Base-by-base conservation (phyloP, 2,888 invertebrate species). In the Lacanobia oleracea region DNA sequence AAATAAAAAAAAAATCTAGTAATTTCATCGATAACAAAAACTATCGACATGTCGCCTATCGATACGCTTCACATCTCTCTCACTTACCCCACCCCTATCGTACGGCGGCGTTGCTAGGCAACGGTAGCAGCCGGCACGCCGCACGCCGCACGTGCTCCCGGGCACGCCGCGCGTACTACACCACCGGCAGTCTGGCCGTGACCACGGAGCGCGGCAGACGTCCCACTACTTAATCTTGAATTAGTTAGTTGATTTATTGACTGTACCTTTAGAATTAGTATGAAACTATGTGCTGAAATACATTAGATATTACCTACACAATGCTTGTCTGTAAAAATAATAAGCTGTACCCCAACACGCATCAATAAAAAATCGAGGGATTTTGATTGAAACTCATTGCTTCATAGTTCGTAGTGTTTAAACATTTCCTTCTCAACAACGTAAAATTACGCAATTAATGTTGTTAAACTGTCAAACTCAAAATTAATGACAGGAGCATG, bases 81-180 rank as follows among this genome's bases (percentile, higher is more conserved):
- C 48, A 63, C 75, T 72, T 83, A 84, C 75, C 80, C 77, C 76
- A 70, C 68, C 23, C 40, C 74, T 75, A 68, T 67, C 5, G n/a
- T 60, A 66, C 59, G 88, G 72, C 77, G 48, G 62, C 81, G 93
- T 92, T 92, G 92, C 93, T 87, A 88, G 84, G 93, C 89, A 84
- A 92, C 92, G 81, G 40, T 9, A 68, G 43, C 67, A 61, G 88
- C 89, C 89, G 90, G 89, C 87, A 88, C 75, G 89, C 89, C 68
- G 74, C 43, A 43, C 43, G 43, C 43, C 4, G 0, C 81, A 72
- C 77, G 86, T 85, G 85, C 16, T 68, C 8, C 64, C 51, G 61
- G 21, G 68, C 62, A 72, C 82, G 66, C 67, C 73, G 75, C 77
- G 4, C 57, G 59, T 63, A 62, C 75, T 23, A n/a, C 12, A 61